Evolutionary conservation across 2,888 invertebrate genomes (phyloP).

Genomic region (Ichneumon xanthorius): DNA sequence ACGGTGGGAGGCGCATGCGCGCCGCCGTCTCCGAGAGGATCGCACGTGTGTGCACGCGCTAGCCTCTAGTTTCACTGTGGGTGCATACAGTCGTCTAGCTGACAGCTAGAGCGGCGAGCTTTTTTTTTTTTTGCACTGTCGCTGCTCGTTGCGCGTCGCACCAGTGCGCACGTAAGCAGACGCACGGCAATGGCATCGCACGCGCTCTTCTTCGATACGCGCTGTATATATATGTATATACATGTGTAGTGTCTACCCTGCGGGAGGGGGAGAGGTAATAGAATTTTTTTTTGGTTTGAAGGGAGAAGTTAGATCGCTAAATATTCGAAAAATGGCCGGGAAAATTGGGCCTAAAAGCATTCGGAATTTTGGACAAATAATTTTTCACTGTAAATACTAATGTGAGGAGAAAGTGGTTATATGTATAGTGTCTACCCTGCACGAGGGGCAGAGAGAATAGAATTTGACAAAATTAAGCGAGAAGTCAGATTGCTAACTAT

Average conservation of each 20-base stretch:
- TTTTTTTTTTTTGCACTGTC: not conserved
- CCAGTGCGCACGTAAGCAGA: slow-evolving; percentile 6
- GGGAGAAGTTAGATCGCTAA: too few relatives aligned
- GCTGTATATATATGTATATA: not conserved
- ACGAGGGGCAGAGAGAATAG: too few relatives aligned
- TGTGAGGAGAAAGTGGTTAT: too few relatives aligned
- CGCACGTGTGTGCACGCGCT: slow-evolving; percentile 50
- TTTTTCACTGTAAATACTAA: too few relatives aligned
- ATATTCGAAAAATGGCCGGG: too few relatives aligned
- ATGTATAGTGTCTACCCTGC: not conserved
- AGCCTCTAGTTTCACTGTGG: slow-evolving; percentile 31
- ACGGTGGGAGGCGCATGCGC: slow-evolving; percentile 66
- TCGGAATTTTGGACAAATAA: too few relatives aligned
- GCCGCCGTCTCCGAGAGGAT: slow-evolving; percentile 57
- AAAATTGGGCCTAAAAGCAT: too few relatives aligned
- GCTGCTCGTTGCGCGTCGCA: not conserved
- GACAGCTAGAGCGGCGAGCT: slow-evolving; percentile 7
- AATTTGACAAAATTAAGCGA: too few relatives aligned
- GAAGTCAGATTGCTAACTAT: too few relatives aligned
- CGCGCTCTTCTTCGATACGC: slow-evolving; percentile 10
- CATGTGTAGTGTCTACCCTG: not conserved
- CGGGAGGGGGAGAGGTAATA: too few relatives aligned
- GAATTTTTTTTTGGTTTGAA: not conserved
- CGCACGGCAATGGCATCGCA: not conserved
- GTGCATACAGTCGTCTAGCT: slow-evolving; percentile 19